phyloP scores from a whole-genome alignment of 53 echinoderm and acorn worm species.

The Paelopatides confundens region DNA sequence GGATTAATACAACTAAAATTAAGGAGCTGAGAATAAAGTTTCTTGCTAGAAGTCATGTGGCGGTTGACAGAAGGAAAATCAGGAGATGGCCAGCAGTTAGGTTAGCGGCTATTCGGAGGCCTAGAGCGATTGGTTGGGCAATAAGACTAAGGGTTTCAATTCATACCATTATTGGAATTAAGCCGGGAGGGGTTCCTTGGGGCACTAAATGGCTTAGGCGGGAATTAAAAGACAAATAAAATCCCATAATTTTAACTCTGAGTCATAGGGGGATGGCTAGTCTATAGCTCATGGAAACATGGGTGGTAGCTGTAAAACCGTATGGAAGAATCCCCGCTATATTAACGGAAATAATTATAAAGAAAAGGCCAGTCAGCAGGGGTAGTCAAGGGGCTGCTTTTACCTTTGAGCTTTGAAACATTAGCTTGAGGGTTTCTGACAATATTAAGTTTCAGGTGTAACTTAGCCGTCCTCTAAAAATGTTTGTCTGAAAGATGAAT shows the following conservation, averaged over 20 bases:
- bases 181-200: slow-evolving; percentile 57
- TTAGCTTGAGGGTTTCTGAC: not conserved
- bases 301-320: slow-evolving; percentile 59
- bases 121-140: slow-evolving; percentile 70
- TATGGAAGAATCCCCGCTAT: slow-evolving; percentile 57
- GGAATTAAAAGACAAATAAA: slow-evolving; percentile 52
- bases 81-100: slow-evolving; percentile 66
- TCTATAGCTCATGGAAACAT: slow-evolving; percentile 60
- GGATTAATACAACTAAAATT: slow-evolving; percentile 42
- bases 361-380: slow-evolving; percentile 32
- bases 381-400: slow-evolving; percentile 44
- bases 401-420: slow-evolving; percentile 53
- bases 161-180: slow-evolving; percentile 66
- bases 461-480: slow-evolving; percentile 23
- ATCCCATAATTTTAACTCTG: slow-evolving; percentile 57
- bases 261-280: slow-evolving; percentile 59
- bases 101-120: slow-evolving; percentile 67
- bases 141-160: slow-evolving; percentile 68
- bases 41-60: slow-evolving; percentile 42
- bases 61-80: slow-evolving; percentile 54
- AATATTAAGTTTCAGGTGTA: not conserved
- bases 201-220: slow-evolving; percentile 65
- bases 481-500: slow-evolving; percentile 33
- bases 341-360: slow-evolving; percentile 55
- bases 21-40: not conserved